Percentiles rank a stretch among this genome's conserved stretches.
Conservation (phyloP, 2,113 vertebrate species). For the Sminthopsis crassicaudata region DNA sequence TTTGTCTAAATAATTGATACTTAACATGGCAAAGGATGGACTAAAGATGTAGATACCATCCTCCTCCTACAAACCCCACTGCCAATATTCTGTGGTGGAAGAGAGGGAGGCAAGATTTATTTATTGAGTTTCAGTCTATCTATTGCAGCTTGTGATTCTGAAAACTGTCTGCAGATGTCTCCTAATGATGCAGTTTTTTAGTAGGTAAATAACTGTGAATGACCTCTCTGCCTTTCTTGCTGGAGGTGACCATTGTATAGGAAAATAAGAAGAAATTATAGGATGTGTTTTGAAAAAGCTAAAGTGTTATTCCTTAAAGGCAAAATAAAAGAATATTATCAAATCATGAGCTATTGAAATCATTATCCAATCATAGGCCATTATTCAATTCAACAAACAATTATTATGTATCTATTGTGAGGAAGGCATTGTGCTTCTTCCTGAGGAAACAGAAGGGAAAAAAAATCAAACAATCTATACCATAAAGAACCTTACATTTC, state of each 20-base stretch:
- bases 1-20: conserved; percentile 50
- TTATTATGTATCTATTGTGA: neutral
- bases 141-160: conserved; percentile 25
- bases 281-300: conserved; percentile 16
- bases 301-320: neutral
- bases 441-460: neutral
- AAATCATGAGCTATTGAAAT: conserved; percentile 10
- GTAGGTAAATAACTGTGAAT: conserved; percentile 43
- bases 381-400: neutral
- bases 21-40: neutral
- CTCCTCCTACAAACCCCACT: conserved; percentile 34
- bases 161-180: conserved; percentile 52
- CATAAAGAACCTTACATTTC: neutral
- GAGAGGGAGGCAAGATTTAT: neutral
- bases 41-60: conserved; percentile 15
- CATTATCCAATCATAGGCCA: neutral
- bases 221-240: conserved; percentile 56
- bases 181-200: conserved; percentile 38
- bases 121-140: neutral
- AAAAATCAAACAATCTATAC: neutral
- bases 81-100: neutral
- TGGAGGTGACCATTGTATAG: conserved; percentile 49
- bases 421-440: neutral
- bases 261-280: conserved; percentile 57
- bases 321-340: neutral